These are phyloP conservation scores for Biston betularia DNA, from an alignment of 2,888 invertebrate species.

Conservation along the genomic window DNA sequence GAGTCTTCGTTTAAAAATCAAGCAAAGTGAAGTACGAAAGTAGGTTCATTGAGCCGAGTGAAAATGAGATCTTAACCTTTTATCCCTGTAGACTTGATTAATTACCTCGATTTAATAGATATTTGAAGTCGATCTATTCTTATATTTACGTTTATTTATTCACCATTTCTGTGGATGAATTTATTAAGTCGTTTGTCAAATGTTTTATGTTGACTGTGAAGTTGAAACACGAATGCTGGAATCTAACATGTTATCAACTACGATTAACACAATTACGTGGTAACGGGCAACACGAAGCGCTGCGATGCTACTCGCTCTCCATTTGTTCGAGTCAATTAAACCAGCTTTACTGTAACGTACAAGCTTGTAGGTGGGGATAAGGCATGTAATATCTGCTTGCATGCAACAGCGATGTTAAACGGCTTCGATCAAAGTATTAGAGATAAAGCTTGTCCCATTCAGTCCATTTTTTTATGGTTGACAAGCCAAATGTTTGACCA, in stretches of 20 bases:
- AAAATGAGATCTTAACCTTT: not conserved
- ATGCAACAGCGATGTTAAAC: slow-evolving; percentile 62
- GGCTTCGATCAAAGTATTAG: slow-evolving; percentile 40
- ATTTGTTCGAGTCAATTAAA: slow-evolving; percentile 57
- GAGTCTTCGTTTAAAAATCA: no score
- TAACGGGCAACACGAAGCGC: slow-evolving; percentile 38
- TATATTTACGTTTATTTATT: not conserved
- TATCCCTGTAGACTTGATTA: not conserved
- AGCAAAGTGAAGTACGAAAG: no score
- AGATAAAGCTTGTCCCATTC: no score
- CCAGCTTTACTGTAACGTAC: slow-evolving; percentile 10
- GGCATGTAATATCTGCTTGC: no score
- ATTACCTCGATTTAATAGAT: not conserved
- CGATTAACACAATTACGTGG: slow-evolving; percentile 30
- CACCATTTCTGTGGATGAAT: not conserved
- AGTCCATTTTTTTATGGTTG: no score
- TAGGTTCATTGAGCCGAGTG: not conserved
- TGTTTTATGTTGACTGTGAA: not conserved
- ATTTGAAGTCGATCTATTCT: not conserved
- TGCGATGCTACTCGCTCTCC: slow-evolving; percentile 45
- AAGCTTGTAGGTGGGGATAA: no score
- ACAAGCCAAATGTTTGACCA: no score
- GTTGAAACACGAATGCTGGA: no score
- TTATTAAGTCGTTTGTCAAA: not conserved
- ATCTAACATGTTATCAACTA: not conserved